phyloP scores from a whole-genome alignment of 2,797 vertebrate species.

The Notolepis coatsorum region DNA sequence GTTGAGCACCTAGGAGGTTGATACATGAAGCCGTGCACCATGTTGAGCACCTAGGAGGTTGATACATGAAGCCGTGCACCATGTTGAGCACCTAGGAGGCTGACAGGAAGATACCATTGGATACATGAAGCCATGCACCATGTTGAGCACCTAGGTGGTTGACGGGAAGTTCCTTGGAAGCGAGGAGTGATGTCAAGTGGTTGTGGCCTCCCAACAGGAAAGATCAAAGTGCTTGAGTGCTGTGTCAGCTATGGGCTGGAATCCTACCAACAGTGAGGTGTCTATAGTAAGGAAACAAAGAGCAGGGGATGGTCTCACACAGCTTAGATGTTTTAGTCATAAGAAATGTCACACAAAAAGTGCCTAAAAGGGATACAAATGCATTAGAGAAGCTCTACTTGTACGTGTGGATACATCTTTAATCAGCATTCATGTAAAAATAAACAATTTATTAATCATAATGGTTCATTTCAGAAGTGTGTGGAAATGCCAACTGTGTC shows the following conservation, averaged over 20 bases:
- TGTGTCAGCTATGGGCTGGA: conserved; percentile 32
- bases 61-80: too few relatives aligned
- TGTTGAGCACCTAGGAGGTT: too few relatives aligned
- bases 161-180: conserved; percentile 23
- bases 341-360: conserved; percentile 35
- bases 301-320: conserved; percentile 34
- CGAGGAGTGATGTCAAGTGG: conserved; percentile 1
- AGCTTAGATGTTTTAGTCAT: conserved; percentile 42
- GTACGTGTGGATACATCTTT: too few relatives aligned
- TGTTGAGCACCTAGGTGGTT: conserved; percentile 26
- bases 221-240: conserved; percentile 55
- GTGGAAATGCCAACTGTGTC: too few relatives aligned
- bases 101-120: too few relatives aligned
- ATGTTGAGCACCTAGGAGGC: too few relatives aligned
- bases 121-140: too few relatives aligned
- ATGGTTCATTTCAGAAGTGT: too few relatives aligned
- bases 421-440: too few relatives aligned
- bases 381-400: conserved; percentile 26
- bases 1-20: conserved; percentile 21
- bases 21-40: too few relatives aligned
- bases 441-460: too few relatives aligned
- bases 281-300: conserved; percentile 60
- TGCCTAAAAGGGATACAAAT: conserved; percentile 41
- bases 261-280: conserved; percentile 46
- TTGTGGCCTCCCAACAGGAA: conserved; percentile 30